Evolutionary conservation across 2,888 invertebrate genomes (phyloP), one percentile per base, ranked within the genome.

Genomic region (Caenorhabditis drosophilae): DNA sequence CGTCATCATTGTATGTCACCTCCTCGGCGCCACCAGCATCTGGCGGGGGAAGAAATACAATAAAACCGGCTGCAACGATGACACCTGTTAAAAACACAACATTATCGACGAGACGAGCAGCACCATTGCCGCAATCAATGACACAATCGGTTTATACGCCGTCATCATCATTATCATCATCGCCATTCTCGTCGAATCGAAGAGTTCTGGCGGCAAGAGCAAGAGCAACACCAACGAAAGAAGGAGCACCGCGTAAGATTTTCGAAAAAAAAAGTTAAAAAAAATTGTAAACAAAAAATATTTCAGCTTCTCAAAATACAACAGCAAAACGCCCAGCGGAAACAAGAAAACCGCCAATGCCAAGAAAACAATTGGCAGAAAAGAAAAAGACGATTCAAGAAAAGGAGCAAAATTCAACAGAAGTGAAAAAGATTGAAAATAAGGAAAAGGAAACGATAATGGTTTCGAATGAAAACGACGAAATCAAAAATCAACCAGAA

Each of bases 111-210:
- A 22, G 27, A 4, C 26, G 12, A 15, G 18, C 23, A 23, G n/a
- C 3, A 4, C 44, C 15, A 22, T 16, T 16, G 4, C 4, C 27
- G 2, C 4, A 18, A 1, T 23, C 53, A 2, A 69, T 69, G 69
- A 69, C 69, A 4, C 69, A 69, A 35, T 69, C 69, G 18, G 63
- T 69, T 9, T 69, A 69, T 34, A 59, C 64, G 6, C 64, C 64
- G 7, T n/a, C n/a, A n/a, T n/a, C n/a, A n/a, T n/a, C n/a, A n/a
- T n/a, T n/a, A n/a, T n/a, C n/a, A n/a, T n/a, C n/a, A n/a, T n/a
- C n/a, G n/a, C n/a, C n/a, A n/a, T n/a, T n/a, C n/a, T n/a, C n/a
- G n/a, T 23, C 48, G n/a, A 58, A 47, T 7, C 48, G 23, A 42
- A 22, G 12, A 23, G 42, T 42, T 20, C 7, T 9, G 12, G 7